Evolutionary conservation across 37 sponge, comb jelly and placozoan species (phyloP), one percentile per base, ranked within the genome.

Genomic region (Trichoplax adhaerens): DNA sequence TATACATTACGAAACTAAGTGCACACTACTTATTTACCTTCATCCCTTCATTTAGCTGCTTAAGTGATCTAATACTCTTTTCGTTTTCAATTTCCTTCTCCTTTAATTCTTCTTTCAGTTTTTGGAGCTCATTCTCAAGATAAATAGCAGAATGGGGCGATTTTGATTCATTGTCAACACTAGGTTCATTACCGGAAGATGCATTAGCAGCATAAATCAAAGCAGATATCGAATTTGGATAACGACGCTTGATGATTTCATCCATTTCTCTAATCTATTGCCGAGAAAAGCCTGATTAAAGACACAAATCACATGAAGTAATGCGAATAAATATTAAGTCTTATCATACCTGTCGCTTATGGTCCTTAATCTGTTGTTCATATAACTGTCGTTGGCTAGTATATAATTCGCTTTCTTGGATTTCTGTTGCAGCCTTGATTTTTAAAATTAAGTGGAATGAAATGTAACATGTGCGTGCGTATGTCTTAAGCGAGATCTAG

Each of bases 171-270:
- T 65, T 29, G 29, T 29, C 29, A 29, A 29, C 29, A 29, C 29
- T 29, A 29, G 29, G 29, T 29, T 29, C 57, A 12, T 1, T 68
- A 47, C 62, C 76, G 7, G 46, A 65, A 47, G 55, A 75, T 6
- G 53, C 52, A 46, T 62, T 68, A 49, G 61, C 68, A 55, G 88
- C 75, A 48, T 77, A 63, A 57, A 87, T 83, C 53, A 87, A 72
- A 4, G 88, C 88, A 46, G 88, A 70, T 8, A 87, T 66, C 49
- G 88, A 87, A 65, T 87, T 87, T 61, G 88, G 88, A 53, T 78
- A 83, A 1, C 81, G 53, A 55, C 76, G 74, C 74, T 69, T 72
- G 10, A 87, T 80, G 49, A 83, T 68, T 3, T 71, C 65, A 61
- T 87, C 81, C 66, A 87, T 66, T 51, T 83, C 88, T n/a, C 66